Evolutionary conservation across 2,113 vertebrate species (phyloP), one percentile per base, ranked within the genome.

Genomic region (Psilopogon haemacephalus): DNA sequence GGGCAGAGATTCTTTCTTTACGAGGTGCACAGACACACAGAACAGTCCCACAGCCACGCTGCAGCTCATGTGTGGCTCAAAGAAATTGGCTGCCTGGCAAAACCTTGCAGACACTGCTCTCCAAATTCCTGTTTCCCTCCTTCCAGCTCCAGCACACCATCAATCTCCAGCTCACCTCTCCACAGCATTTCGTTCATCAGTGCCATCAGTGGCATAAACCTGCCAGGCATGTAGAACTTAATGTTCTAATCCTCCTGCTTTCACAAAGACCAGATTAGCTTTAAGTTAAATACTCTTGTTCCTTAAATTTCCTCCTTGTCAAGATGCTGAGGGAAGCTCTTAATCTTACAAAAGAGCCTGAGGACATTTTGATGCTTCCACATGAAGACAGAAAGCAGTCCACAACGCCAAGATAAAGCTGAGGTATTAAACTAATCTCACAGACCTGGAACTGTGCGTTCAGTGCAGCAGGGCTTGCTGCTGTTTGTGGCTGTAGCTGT

Each of bases 261-360:
- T 97, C 97, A 97, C 91, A 97, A 97, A 98, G 72, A 96, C 95
- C 95, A 97, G 95, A 97, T 96, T 95, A 97, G 94, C 96, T 95
- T 96, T 77, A 97, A 95, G 72, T 97, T 97, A 97, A 97, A 98
- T 59, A 97, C 96, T 95, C 95, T 90, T 96, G 93, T 97, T 97
- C 95, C 95, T 96, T 91, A 94, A 88, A 97, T 96, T 97, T 97
- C 92, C 88, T 97, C 97, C 97, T 97, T 97, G 97, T 97, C 97
- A 95, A 92, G 76, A 92, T 96, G 97, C 96, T 93, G 93, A 87
- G 93, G 84, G 97, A 98, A 98, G 97, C 97, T 97, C 96, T 98
- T 97, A 97, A 97, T 97, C 97, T 97, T 30, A 73, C 95, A 90
- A 94, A 88, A 97, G 94, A 97, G 95, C 91, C 81, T 37, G 95